Evolutionary conservation across 2,888 invertebrate genomes (phyloP), one percentile per base, ranked within the genome.

Genomic region (Vannuccia rotundouncinata): DNA sequence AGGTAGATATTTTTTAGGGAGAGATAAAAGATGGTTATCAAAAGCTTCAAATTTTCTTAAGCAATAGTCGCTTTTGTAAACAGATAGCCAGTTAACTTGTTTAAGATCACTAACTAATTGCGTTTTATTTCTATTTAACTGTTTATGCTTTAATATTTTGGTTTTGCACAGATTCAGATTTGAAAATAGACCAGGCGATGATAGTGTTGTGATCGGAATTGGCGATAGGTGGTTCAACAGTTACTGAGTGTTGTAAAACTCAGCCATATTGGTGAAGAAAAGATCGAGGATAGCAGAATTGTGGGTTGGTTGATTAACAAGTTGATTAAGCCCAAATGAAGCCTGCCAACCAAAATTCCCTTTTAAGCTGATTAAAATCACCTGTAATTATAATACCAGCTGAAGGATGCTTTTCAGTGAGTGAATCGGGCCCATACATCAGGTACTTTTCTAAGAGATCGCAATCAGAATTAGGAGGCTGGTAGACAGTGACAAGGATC

Each of bases 71-170:
- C 66, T 66, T 66, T 66, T 27, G 66, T 66, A 66, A 27, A 66
- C 66, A 66, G 66, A 66, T 66, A 22, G 66, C 66, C 66, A 5
- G 66, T 66, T 66, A 27, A 66, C 66, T 66, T 66, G 22, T 66
- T 66, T 66, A 22, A 66, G 66, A 22, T 66, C 66, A 5, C 25
- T 27, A 22, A 13, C 66, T 17, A 66, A 66, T 66, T 66, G 22
- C 66, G 66, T 66, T 66, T 66, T 66, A 66, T 66, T 66, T 66
- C 66, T 66, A 66, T 17, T 66, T 66, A 66, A 27, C 10, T 66
- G 66, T 66, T 66, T 66, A 66, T 27, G 66, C 66, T n/a, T 66
- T 66, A 66, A 66, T 66, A 66, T 66, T 66, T 66, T 66, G 66
- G 25, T 66, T n/a, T 66, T 66, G 66, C 66, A 66, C 66, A 66